Conservation (phyloP, 2,888 invertebrate species). For the Nephrotoma flavescens region DNA sequence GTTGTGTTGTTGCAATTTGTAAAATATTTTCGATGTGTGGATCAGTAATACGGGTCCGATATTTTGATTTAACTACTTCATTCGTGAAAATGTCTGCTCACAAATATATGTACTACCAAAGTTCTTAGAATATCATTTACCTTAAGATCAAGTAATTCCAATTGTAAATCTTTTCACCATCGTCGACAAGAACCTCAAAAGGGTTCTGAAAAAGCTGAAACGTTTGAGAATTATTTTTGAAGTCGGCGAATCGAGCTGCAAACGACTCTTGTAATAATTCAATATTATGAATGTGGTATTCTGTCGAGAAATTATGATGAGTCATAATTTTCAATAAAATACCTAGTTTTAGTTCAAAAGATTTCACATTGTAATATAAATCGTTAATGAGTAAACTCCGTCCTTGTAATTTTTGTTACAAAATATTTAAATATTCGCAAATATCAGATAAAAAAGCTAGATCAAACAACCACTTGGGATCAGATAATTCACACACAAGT, state of each 20-base stretch:
- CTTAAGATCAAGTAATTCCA: slow-evolving; percentile 1
- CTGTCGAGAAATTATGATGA: not conserved
- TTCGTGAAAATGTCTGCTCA: no score
- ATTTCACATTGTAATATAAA: no score
- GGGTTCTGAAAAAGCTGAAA: not conserved
- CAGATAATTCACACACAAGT: not conserved
- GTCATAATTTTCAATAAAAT: not conserved
- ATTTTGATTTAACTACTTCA: no score
- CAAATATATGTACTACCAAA: no score
- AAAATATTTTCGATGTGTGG: no score
- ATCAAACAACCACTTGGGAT: not conserved
- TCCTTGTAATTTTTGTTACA: not conserved
- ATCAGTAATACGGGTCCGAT: no score
- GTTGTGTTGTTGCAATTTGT: no score
- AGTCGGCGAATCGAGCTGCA: not conserved
- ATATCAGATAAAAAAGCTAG: not conserved
- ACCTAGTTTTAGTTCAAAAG: no score
- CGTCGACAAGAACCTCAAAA: slow-evolving; percentile 1
- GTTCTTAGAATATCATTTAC: not conserved
- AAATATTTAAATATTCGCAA: not conserved
- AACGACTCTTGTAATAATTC: not conserved
- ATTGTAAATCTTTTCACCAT: not conserved
- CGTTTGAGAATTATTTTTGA: not conserved
- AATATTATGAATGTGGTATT: slow-evolving; percentile 1
- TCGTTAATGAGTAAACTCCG: not conserved